A percentile compares a stretch with the other conserved stretches of the same genome.
phyloP scores from a whole-genome alignment of 1,140 invertebrate species.

The Calephelis virginiensis region DNA sequence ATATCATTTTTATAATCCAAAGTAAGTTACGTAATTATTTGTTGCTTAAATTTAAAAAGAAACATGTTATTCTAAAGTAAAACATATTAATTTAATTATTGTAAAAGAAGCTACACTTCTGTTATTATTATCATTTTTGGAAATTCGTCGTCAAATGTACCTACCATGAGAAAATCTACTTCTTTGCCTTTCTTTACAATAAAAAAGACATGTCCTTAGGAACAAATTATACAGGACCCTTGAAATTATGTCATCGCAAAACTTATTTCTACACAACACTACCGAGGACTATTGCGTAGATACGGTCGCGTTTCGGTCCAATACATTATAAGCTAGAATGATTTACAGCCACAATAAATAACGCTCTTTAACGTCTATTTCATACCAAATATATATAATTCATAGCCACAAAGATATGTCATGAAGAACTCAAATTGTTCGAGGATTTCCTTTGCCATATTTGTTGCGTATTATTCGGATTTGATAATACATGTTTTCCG shows the following conservation, averaged over 20 bases:
- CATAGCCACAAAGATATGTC: constrained; percentile 43
- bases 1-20: no score
- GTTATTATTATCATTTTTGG: no score
- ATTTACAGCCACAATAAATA: constrained; percentile 49
- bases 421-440: constrained; percentile 31
- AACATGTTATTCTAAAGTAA: no score
- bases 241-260: neutral
- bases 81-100: no score
- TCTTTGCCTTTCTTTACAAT: neutral
- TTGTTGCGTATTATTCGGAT: constrained; percentile 36
- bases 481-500: constrained; percentile 29
- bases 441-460: constrained; percentile 27
- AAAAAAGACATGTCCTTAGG: neutral
- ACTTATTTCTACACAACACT: constrained; percentile 12
- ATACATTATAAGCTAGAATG: constrained; percentile 46
- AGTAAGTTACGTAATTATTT: no score
- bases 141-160: no score
- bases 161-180: no score
- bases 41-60: no score
- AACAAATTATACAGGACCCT: neutral
- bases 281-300: constrained; percentile 17
- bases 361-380: constrained; percentile 40
- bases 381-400: constrained; percentile 44
- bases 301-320: constrained; percentile 33
- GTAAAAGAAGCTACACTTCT: no score